Conservation (phyloP, 2,797 vertebrate species). For the Pangasius macronema region DNA sequence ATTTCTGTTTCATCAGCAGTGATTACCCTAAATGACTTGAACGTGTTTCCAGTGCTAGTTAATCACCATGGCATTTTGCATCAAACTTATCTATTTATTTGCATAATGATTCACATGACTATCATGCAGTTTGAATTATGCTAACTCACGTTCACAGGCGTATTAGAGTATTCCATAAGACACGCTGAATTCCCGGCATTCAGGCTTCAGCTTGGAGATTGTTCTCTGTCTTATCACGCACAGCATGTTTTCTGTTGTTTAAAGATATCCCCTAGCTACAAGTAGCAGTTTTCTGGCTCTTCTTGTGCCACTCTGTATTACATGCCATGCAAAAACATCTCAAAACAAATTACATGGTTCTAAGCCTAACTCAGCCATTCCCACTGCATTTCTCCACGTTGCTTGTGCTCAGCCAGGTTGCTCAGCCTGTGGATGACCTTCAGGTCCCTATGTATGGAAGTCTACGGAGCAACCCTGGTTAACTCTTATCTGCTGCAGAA, state of each 20-base stretch:
- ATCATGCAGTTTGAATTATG: conserved; percentile 59
- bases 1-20: conserved; percentile 27
- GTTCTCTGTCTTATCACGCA: not conserved
- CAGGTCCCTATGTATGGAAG: not conserved
- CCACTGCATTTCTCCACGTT: conserved; percentile 6
- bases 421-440: conserved; percentile 6
- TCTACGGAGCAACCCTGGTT: conserved; percentile 2
- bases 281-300: conserved; percentile 24
- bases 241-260: conserved; percentile 16
- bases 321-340: conserved; percentile 21
- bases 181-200: conserved; percentile 41
- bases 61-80: conserved; percentile 42
- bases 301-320: conserved; percentile 24
- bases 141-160: conserved; percentile 51
- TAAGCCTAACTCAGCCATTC: not conserved
- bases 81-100: conserved; percentile 47
- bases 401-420: not conserved
- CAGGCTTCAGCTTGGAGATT: conserved; percentile 16
- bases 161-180: conserved; percentile 39
- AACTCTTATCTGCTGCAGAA: conserved; percentile 34
- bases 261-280: conserved; percentile 18
- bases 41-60: conserved; percentile 25
- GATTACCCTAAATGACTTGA: conserved; percentile 34
- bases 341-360: conserved; percentile 17
- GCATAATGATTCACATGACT: conserved; percentile 58